phyloP scores from a whole-genome alignment of 2,797 vertebrate species.

The Acanthurus leucopareius region DNA sequence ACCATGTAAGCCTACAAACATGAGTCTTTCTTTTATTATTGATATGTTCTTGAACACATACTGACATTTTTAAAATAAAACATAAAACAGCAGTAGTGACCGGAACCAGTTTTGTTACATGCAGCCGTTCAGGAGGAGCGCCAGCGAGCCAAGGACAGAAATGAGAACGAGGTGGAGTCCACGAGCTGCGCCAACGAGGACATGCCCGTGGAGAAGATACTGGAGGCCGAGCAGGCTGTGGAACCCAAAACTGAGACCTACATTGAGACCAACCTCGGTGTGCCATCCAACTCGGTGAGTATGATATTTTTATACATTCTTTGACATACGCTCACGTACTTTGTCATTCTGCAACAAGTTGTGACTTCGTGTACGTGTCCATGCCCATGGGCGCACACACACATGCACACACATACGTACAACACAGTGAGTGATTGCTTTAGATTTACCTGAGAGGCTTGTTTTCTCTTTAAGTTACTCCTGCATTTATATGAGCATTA shows the following conservation, averaged over 20 bases:
- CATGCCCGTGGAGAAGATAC: constrained; percentile 99
- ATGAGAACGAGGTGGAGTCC: constrained; percentile 95
- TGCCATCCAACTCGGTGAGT: constrained; percentile 95
- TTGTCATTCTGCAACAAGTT: constrained; percentile 10
- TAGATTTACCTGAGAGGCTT: not conserved
- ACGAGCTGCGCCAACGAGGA: constrained; percentile 96
- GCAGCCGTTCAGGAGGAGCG: constrained; percentile 99
- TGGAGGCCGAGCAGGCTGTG: constrained; percentile 96
- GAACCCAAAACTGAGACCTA: constrained; percentile 99
- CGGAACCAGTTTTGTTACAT: constrained; percentile 87
- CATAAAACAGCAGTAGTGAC: constrained; percentile 86
- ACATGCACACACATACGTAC: not conserved
- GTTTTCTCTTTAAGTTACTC: constrained; percentile 1
- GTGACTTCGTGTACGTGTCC: constrained; percentile 9
- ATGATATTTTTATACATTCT: not conserved
- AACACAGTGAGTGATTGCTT: not conserved
- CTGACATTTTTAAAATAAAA: constrained; percentile 28
- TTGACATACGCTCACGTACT: constrained; percentile 11
- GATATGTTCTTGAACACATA: constrained; percentile 35
- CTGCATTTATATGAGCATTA: not conserved
- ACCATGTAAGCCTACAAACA: not conserved
- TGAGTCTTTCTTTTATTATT: constrained; percentile 2
- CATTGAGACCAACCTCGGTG: constrained; percentile 93
- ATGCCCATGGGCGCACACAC: not conserved
- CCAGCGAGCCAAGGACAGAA: constrained; percentile 96